phyloP scores from a whole-genome alignment of 2,888 invertebrate genomes.

The Amphipoea lucens region DNA sequence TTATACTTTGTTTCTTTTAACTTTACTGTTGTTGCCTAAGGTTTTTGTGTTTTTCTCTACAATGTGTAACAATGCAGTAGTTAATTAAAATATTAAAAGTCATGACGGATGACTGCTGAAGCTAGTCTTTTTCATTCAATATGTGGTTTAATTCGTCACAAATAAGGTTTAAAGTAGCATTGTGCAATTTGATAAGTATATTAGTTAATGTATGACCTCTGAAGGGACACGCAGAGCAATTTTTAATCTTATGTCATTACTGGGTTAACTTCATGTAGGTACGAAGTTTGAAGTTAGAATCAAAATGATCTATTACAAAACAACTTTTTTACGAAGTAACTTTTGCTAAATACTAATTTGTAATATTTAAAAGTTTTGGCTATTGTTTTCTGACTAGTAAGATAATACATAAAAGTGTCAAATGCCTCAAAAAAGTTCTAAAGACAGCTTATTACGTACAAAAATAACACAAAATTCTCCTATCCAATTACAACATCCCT shows the following conservation, averaged over 20 bases:
- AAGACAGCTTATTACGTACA: not conserved
- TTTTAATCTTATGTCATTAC: conserved; percentile 9
- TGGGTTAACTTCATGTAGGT: not conserved
- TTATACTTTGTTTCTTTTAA: conserved; percentile 32
- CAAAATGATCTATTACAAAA: not conserved
- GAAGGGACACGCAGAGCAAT: conserved; percentile 20
- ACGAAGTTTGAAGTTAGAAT: not conserved
- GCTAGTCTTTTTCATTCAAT: not conserved
- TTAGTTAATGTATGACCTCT: conserved; percentile 36
- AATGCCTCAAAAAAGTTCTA: not conserved
- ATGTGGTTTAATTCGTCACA: not conserved
- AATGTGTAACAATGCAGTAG: conserved; percentile 1
- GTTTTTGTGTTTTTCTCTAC: conserved; percentile 10
- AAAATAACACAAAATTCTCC: conserved; percentile 38
- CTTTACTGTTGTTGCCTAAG: conserved; percentile 17
- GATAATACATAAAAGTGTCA: not conserved
- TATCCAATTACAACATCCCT: conserved; percentile 47
- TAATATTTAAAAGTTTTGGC: not conserved
- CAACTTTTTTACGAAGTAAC: not conserved
- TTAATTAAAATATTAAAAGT: conserved; percentile 3
- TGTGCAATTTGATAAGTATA: not conserved
- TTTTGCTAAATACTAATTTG: not conserved
- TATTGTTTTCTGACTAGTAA: not conserved
- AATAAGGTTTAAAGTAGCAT: conserved; percentile 29
- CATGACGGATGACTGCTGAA: not conserved